Percentiles rank a stretch among this genome's conserved stretches.
These are phyloP conservation scores for Solenopsis invicta DNA, from an alignment of 1,140 invertebrate genomes.

Conservation along the genomic window DNA sequence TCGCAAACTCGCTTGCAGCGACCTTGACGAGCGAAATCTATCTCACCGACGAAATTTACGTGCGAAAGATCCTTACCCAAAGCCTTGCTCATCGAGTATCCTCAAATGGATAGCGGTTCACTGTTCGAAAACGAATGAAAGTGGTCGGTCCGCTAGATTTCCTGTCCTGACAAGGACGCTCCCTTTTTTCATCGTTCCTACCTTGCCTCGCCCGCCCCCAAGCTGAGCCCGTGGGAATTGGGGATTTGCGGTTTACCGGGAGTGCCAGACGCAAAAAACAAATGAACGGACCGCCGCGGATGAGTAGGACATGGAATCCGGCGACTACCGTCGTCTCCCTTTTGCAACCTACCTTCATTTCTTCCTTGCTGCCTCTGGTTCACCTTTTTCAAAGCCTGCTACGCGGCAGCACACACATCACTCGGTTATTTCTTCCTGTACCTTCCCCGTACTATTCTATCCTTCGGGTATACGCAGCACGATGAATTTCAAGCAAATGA, in stretches of 20 bases:
- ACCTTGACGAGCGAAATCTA: slow-evolving; percentile 48
- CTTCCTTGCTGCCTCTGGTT: slow-evolving; percentile 37
- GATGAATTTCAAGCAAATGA: slow-evolving; percentile 79
- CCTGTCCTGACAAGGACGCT: neutral
- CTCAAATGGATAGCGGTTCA: slow-evolving; percentile 33
- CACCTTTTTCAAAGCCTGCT: slow-evolving; percentile 53
- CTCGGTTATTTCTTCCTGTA: slow-evolving; percentile 50
- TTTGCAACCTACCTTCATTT: slow-evolving; percentile 47
- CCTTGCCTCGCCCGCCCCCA: neutral
- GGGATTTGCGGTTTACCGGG: slow-evolving; percentile 79
- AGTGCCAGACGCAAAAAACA: slow-evolving; percentile 77
- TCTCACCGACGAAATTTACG: neutral
- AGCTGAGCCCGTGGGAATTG: slow-evolving; percentile 72
- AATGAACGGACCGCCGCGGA: slow-evolving; percentile 72
- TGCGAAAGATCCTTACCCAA: neutral
- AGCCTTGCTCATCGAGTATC: slow-evolving; percentile 40
- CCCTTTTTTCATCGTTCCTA: slow-evolving; percentile 50
- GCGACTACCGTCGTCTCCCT: slow-evolving; percentile 57
- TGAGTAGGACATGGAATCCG: slow-evolving; percentile 62
- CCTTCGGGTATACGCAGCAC: slow-evolving; percentile 48
- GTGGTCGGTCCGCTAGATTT: slow-evolving; percentile 58
- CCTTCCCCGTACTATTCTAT: slow-evolving; percentile 18
- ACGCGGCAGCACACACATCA: slow-evolving; percentile 20
- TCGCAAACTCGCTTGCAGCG: slow-evolving; percentile 1
- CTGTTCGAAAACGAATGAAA: slow-evolving; percentile 27